Evolutionary conservation across 2,113 vertebrate genomes (phyloP).

Genomic region (Hemibagrus wyckioides): DNA sequence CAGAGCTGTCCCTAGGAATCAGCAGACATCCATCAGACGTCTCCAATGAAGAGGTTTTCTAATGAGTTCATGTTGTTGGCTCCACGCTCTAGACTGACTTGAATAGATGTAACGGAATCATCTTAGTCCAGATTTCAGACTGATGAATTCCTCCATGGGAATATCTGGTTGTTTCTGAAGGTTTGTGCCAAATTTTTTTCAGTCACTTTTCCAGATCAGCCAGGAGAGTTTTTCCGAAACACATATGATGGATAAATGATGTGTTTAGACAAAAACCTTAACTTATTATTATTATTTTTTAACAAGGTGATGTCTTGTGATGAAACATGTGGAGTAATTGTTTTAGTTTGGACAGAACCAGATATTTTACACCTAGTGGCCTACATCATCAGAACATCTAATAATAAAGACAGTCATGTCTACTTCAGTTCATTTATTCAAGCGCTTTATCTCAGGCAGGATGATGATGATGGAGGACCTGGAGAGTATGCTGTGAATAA

Average conservation of each 20-base stretch:
- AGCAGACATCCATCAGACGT: not conserved
- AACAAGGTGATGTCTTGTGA: not conserved
- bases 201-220: not conserved
- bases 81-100: not conserved
- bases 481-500: not conserved
- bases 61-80: not conserved
- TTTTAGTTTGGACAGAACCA: not conserved
- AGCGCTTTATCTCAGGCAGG: not conserved
- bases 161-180: not conserved
- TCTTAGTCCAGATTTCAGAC: not conserved
- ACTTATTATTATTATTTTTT: not conserved
- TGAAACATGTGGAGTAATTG: not conserved
- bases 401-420: no score
- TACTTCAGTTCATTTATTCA: not conserved
- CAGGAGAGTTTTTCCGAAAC: not conserved
- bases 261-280: not conserved
- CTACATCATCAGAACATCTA: not conserved
- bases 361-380: not conserved
- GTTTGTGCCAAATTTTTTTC: not conserved
- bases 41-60: not conserved
- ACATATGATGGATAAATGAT: not conserved
- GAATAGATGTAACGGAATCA: not conserved
- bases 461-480: not conserved
- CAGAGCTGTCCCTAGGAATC: no score
- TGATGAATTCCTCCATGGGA: not conserved